Evolutionary conservation across 2,888 invertebrate species (phyloP), one percentile per base, ranked within the genome.

Genomic region (Plebejus anna): DNA sequence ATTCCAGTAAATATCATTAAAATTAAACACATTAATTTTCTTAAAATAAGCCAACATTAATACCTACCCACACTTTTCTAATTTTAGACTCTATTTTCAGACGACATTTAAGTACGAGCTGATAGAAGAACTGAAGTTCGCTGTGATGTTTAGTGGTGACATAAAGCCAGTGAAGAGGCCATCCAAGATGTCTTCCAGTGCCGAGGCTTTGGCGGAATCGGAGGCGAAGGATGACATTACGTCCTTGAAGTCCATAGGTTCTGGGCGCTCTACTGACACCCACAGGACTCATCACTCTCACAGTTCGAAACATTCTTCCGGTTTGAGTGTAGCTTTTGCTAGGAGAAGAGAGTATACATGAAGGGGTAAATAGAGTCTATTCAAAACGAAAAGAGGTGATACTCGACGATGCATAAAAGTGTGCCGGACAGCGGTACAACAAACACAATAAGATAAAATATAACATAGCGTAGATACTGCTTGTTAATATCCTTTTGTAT

Each of bases 91-190:
- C 3, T 51, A 36, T 28, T 87, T 87, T 32, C 89, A 96, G 94
- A 90, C 95, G 1, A 90, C 95, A 0, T 96, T 96, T 84, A 95
- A 94, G 81, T 91, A 94, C 78, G 95, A 95, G 82, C 82, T 96
- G 11, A 84, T 94, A 73, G 94, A 95, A 81, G 96, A 97, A 84
- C 81, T 96, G 59, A 95, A 94, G 82, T 96, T 96, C 83, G 95
- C 95, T 3, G 81, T 96, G 0, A 94, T 94, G 79, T 96, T 96
- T 83, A 95, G 94, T 78, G 95, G 95, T 4, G 95, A 94, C 72
- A 92, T 95, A 0, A 96, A 96, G 82, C 95, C 95, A 1, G 94
- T 95, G 2, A 90, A 91, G 73, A 89, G 94, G 36, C 87, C 88
- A 3, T 82, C 84, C 42, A 90, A 87, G 70, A 84, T 85, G 7